Evolutionary conservation across 1,140 invertebrate genomes (phyloP).

Genomic region (Papilio aristodemus): DNA sequence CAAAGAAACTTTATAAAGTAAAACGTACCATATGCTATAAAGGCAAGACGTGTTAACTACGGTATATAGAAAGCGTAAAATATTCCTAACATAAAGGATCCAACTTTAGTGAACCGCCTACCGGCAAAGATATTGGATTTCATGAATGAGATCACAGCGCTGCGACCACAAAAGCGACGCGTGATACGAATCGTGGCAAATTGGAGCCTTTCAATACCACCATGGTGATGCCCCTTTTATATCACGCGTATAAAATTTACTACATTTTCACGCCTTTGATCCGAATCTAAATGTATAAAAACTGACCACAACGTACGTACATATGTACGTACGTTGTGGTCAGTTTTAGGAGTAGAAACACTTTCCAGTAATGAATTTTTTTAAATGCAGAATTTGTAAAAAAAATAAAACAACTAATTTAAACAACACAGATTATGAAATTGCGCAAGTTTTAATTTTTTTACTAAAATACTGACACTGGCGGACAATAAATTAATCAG

Average conservation of each 20-base stretch:
- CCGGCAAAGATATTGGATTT: slow-evolving; percentile 28
- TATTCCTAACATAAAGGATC: slow-evolving; percentile 11
- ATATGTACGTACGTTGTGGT: not conserved
- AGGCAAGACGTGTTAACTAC: not conserved
- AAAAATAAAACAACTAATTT: too few relatives aligned
- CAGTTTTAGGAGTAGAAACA: too few relatives aligned
- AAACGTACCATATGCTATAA: slow-evolving; percentile 2
- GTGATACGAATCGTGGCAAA: slow-evolving; percentile 29
- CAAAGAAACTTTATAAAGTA: not conserved
- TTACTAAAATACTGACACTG: too few relatives aligned
- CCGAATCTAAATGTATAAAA: slow-evolving; percentile 20
- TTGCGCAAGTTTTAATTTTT: too few relatives aligned
- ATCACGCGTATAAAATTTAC: slow-evolving; percentile 20
- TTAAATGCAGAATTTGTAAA: too few relatives aligned
- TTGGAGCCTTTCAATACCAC: slow-evolving; percentile 25
- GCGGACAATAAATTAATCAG: too few relatives aligned
- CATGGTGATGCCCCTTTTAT: slow-evolving; percentile 27
- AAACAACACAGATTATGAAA: too few relatives aligned
- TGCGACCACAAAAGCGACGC: slow-evolving; percentile 24
- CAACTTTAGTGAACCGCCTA: slow-evolving; percentile 18
- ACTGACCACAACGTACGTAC: not conserved
- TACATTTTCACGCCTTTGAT: slow-evolving; percentile 21
- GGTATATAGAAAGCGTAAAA: slow-evolving; percentile 3
- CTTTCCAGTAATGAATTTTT: too few relatives aligned
- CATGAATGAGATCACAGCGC: slow-evolving; percentile 26